Conservation (phyloP, 2,797 vertebrate species). For the Acipenser ruthenus region DNA sequence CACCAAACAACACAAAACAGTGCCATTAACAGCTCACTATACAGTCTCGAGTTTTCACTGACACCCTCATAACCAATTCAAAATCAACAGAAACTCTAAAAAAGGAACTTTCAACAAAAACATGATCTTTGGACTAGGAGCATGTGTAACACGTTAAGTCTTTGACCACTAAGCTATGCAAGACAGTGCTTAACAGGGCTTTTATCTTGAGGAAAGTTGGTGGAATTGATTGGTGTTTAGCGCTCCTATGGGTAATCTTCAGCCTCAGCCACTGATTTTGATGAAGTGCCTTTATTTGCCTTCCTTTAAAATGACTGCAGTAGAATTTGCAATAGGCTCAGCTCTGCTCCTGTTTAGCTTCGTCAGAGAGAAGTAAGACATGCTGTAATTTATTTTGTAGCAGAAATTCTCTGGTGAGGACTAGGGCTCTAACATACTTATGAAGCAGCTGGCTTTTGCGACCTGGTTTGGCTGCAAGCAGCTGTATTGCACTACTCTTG, state of each 20-base stretch:
- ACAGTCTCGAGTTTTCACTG: no score
- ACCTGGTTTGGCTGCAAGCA: conserved; percentile 47
- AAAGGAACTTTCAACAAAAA: not conserved
- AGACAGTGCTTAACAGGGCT: conserved; percentile 59
- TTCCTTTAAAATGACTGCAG: conserved; percentile 64
- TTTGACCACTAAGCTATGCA: conserved; percentile 40
- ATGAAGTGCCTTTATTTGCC: conserved; percentile 80
- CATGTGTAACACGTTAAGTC: no score
- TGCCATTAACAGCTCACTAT: no score
- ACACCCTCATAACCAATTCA: not conserved
- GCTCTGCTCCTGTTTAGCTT: conserved; percentile 65
- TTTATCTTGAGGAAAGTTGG: conserved; percentile 66
- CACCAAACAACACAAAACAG: no score
- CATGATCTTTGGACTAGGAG: not conserved
- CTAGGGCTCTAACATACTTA: conserved; percentile 62
- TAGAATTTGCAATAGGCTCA: conserved; percentile 62
- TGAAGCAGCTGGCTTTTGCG: conserved; percentile 61
- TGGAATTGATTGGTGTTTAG: conserved; percentile 84
- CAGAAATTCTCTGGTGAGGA: conserved; percentile 50
- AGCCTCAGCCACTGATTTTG: conserved; percentile 81
- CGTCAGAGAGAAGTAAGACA: conserved; percentile 69
- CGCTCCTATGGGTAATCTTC: conserved; percentile 76
- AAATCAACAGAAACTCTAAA: not conserved
- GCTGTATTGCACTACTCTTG: conserved; percentile 37
- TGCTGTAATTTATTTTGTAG: conserved; percentile 71